Evolutionary conservation across 2,888 invertebrate genomes (phyloP), one percentile per base, ranked within the genome.

Genomic region (Dynastes hyllus): DNA sequence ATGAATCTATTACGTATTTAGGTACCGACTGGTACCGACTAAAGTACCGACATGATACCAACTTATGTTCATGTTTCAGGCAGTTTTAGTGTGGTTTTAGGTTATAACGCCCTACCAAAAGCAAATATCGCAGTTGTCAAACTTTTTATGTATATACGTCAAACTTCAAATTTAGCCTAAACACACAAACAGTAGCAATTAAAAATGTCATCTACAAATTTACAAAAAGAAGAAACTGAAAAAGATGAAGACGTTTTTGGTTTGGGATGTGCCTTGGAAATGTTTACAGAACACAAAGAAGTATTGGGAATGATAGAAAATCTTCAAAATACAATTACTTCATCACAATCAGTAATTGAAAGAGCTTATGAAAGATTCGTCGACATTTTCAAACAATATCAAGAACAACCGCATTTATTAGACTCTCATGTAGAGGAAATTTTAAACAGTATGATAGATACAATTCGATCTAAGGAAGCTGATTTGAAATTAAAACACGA

Each of bases 391-490:
- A 94, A 95, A 83, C 94, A 95, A 84, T 98, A 98, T 88, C 97
- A 97, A 88, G 98, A 98, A 88, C 98, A 98, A 87, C 98, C 98
- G 0, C 98, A 98, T 89, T 90, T 98, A 69, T 91, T 98, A 66
- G 98, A 98, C 91, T 94, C 95, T 0, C 94, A 96, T 88, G 90
- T 98, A 78, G 96, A 96, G 82, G 90, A 91, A 77, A 91, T 98
- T 81, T 88, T 98, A 22, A 90, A 91, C 3, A 93, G 93, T 83
- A 91, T 97, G 84, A 90, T 98, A 78, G 86, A 85, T n/a, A 91
- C 94, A 81, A 93, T 95, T 16, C 92, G 93, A 83, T 91, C 93
- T 85, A 90, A 91, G 51, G 89, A 91, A 8, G 90, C 91, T 65
- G 88, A 92, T 0, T 89, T 90, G 22, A 87, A 87, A 58, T 87